Conservation (phyloP, 2,888 invertebrate species). For the Chironomus tentans region DNA sequence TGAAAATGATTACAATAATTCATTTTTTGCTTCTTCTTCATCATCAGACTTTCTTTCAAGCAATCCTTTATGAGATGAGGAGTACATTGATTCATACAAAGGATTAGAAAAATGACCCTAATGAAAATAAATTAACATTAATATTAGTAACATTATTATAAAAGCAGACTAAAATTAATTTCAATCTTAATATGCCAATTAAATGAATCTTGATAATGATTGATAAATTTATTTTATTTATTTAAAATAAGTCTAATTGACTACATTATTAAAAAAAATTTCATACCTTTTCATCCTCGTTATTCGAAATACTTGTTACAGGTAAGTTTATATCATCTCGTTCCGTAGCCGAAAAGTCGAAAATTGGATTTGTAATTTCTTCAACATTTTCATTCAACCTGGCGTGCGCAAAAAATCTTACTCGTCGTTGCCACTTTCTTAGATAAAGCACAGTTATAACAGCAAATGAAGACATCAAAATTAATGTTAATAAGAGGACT, state of each 20-base stretch:
- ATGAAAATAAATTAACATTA: slow-evolving; percentile 11
- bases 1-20: neutral
- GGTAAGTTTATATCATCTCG: slow-evolving; percentile 44
- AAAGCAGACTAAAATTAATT: too few relatives aligned
- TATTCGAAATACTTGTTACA: slow-evolving; percentile 45
- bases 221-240: slow-evolving; percentile 5
- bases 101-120: slow-evolving; percentile 76
- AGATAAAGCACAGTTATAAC: slow-evolving; percentile 35
- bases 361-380: slow-evolving; percentile 81
- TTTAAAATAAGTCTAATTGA: slow-evolving; percentile 18
- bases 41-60: slow-evolving; percentile 20
- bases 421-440: slow-evolving; percentile 36
- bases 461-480: slow-evolving; percentile 36
- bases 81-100: slow-evolving; percentile 75
- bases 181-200: too few relatives aligned
- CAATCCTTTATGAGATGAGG: slow-evolving; percentile 30
- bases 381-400: slow-evolving; percentile 76
- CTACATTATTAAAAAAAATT: neutral
- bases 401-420: slow-evolving; percentile 57
- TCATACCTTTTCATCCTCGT: slow-evolving; percentile 50
- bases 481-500: slow-evolving; percentile 35
- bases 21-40: slow-evolving; percentile 20
- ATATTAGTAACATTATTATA: too few relatives aligned
- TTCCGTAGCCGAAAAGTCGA: slow-evolving; percentile 55
- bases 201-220: too few relatives aligned